Conservation (phyloP, 2,888 invertebrate species). For the Drosophila buzzatii region DNA sequence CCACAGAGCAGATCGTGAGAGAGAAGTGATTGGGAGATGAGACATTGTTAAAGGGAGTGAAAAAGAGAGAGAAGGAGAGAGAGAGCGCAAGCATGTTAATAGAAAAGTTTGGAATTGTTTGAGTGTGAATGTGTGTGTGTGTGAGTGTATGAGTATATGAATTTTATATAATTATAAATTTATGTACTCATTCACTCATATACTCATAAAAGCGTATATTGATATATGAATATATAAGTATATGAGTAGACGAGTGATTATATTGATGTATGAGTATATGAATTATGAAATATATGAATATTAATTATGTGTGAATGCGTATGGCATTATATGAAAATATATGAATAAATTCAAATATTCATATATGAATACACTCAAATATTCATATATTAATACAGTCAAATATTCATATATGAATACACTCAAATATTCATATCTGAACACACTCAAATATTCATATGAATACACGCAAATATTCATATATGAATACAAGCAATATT, state of each 20-base stretch:
- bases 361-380: neutral
- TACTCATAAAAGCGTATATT: too few relatives aligned
- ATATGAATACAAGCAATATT: neutral
- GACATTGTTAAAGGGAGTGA: neutral
- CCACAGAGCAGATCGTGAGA: slow-evolving; percentile 19
- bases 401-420: neutral
- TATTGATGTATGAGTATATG: neutral
- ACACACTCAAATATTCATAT: too few relatives aligned
- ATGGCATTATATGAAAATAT: neutral
- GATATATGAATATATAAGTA: neutral
- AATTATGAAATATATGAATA: neutral
- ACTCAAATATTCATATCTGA: neutral
- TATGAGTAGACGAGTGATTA: too few relatives aligned
- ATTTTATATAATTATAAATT: too few relatives aligned
- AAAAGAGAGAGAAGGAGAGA: neutral
- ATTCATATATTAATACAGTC: neutral
- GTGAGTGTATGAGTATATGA: neutral
- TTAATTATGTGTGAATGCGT: too few relatives aligned
- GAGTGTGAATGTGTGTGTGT: neutral
- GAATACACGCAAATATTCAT: neutral
- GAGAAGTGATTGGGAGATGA: slow-evolving; percentile 16
- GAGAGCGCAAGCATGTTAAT: neutral
- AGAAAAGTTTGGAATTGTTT: neutral
- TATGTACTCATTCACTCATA: too few relatives aligned
- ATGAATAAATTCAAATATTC: neutral